These are phyloP conservation scores for Hyla sarda DNA, from an alignment of 2,113 vertebrate genomes.

Conservation along the genomic window DNA sequence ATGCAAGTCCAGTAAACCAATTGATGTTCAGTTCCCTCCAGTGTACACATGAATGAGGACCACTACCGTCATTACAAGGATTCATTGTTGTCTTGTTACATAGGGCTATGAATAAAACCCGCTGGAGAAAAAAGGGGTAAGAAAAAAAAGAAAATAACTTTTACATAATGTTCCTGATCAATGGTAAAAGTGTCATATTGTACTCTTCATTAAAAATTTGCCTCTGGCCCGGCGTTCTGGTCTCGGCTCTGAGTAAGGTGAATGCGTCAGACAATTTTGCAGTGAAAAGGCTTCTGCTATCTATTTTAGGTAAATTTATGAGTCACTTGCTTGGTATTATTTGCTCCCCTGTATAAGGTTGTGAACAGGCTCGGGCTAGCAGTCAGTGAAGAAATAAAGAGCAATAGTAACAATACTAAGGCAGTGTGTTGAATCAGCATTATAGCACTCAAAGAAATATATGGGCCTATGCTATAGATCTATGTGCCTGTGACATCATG, in stretches of 20 bases:
- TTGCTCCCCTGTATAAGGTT: too few relatives aligned
- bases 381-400: too few relatives aligned
- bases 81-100: neutral
- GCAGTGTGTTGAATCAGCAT: too few relatives aligned
- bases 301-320: constrained; percentile 9
- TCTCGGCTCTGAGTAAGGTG: neutral
- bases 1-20: neutral
- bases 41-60: neutral
- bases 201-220: neutral
- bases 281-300: neutral
- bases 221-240: neutral
- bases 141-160: neutral
- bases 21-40: neutral
- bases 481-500: too few relatives aligned
- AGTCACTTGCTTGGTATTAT: neutral
- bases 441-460: too few relatives aligned
- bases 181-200: neutral
- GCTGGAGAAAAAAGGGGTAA: neutral
- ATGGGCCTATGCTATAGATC: too few relatives aligned
- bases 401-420: too few relatives aligned
- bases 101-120: neutral
- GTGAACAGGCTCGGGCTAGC: neutral
- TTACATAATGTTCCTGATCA: neutral
- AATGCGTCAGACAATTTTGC: neutral
- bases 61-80: neutral